Evolutionary conservation across 1,140 invertebrate species (phyloP), one percentile per base, ranked within the genome.

Genomic region (Lepidotrigona ventralis): DNA sequence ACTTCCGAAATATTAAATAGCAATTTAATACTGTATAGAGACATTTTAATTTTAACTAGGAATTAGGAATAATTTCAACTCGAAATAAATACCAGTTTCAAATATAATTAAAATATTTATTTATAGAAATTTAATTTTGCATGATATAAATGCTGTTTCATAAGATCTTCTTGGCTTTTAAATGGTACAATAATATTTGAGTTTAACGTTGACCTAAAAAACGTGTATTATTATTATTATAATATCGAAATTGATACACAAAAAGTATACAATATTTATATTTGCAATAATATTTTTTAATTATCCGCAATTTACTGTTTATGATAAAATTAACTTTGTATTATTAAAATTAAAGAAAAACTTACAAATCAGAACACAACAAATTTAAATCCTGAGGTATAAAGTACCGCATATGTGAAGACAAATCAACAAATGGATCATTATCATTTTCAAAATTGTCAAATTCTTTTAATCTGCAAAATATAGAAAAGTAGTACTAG

Each of bases 351-450:
- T 9, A 39, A 6, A 29, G 21, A 6, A 23, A 23, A 56, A 76
- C 80, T 69, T 82, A 82, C 81, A 83, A 54, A 51, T 78, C 17
- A 11, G 74, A 78, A 17, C 64, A 60, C 2, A 83, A 1, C 15
- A 29, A 63, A 0, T 60, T 78, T 70, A 83, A 77, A 58, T 83
- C 74, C 26, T 58, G 64, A 21, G 81, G 81, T 78, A 83, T 53
- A 14, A n/a, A 14, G 14, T 83, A 83, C 15, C 81, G 54, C 17
- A 1, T 56, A 12, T 64, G n/a, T 5, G 39, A 1, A 58, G 39
- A 68, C 29, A 80, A 74, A 51, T 68, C n/a, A 12, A 33, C 2
- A 26, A 81, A 84, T 46, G 70, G 72, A 53, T 84, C 51, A n/a
- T 19, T n/a, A 53, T 66, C 54, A 9, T 51, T 56, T 26, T 60